These are phyloP conservation scores for Schlechtendalia chinensis DNA, from an alignment of 1,140 invertebrate genomes.

Conservation along the genomic window DNA sequence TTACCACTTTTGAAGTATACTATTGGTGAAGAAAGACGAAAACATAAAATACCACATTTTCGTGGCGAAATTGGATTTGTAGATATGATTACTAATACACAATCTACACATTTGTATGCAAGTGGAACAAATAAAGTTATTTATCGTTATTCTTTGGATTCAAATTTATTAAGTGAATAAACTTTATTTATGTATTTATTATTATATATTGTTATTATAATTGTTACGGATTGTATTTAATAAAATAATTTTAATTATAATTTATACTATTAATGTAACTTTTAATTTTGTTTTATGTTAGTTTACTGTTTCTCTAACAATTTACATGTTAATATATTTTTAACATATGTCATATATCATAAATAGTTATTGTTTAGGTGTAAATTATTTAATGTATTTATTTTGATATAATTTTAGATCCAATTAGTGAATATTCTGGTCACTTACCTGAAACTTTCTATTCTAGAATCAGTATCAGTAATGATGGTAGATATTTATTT, in stretches of 20 bases:
- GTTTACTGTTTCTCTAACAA: too few relatives aligned
- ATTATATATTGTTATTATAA: neutral
- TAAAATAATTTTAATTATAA: neutral
- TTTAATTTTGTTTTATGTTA: neutral
- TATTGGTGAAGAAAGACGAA: too few relatives aligned
- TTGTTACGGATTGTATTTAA: neutral
- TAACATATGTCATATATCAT: too few relatives aligned
- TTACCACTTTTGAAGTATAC: neutral
- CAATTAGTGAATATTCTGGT: neutral
- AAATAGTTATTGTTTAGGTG: neutral
- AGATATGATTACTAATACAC: neutral
- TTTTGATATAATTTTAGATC: conserved; percentile 2
- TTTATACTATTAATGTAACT: too few relatives aligned
- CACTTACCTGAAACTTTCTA: neutral
- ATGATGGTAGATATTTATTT: conserved; percentile 22
- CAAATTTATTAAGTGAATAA: neutral
- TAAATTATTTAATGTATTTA: neutral
- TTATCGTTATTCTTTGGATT: conserved; percentile 2
- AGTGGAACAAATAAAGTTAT: neutral
- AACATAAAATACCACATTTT: neutral
- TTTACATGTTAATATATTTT: too few relatives aligned
- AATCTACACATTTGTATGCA: neutral
- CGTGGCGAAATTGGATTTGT: neutral
- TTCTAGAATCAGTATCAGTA: conserved; percentile 25
- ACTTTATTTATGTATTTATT: neutral